Percentiles rank a stretch among this genome's conserved stretches.
Conservation (phyloP, 2,797 vertebrate species). For the Onychomys leucogaster region DNA sequence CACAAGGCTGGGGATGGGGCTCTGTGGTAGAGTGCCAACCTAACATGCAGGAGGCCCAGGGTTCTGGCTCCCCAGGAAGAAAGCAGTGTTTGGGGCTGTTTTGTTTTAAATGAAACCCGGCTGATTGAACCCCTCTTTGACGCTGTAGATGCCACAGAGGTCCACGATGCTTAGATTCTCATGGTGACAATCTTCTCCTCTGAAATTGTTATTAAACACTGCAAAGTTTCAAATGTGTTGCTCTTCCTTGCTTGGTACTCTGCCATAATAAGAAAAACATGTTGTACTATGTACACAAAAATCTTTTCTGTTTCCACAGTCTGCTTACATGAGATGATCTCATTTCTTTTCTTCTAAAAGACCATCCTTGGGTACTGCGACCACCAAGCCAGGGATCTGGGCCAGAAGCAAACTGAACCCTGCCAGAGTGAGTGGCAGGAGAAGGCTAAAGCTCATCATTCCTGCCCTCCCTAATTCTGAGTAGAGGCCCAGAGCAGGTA, state of each 20-base stretch:
- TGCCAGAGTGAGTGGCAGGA: not conserved
- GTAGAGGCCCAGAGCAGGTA: not conserved
- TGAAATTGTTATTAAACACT: not conserved
- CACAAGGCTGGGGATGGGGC: not conserved
- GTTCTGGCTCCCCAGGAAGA: not conserved
- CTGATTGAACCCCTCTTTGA: not conserved
- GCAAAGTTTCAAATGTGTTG: constrained; percentile 42
- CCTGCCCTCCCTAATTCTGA: not conserved
- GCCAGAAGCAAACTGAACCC: constrained; percentile 34
- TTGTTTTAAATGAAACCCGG: not conserved
- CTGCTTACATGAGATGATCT: constrained; percentile 58
- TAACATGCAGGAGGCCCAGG: no score
- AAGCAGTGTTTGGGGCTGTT: not conserved
- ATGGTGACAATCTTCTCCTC: not conserved
- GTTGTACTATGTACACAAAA: constrained; percentile 51
- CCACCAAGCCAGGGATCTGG: not conserved
- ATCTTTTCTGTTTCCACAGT: constrained; percentile 58
- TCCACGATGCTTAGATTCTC: not conserved
- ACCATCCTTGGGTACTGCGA: constrained; percentile 27
- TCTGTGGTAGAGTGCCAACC: not conserved
- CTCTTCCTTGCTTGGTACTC: constrained; percentile 14
- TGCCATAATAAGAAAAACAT: constrained; percentile 74
- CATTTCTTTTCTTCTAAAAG: constrained; percentile 51
- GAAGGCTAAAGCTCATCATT: not conserved
- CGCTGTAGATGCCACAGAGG: rapidly evolving